Evolutionary conservation across 2,797 vertebrate genomes (phyloP).

Genomic region (Myotis findleyi): DNA sequence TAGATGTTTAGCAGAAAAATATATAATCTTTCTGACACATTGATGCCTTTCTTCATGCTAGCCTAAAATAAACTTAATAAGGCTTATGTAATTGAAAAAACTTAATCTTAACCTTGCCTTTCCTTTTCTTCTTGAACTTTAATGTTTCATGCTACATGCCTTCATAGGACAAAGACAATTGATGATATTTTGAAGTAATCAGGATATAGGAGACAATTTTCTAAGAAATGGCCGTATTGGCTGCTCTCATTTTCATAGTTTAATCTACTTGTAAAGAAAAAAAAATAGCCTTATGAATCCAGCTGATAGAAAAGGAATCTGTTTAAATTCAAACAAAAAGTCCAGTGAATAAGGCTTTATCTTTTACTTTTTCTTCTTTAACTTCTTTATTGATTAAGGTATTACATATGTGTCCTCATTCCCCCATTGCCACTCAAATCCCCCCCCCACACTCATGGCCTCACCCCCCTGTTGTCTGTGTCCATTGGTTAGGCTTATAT

Average conservation of each 20-base stretch:
- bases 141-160: background rate
- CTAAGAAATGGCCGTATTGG: background rate
- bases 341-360: background rate
- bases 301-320: background rate
- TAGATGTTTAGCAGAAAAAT: slow-evolving; percentile 10
- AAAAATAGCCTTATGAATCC: background rate
- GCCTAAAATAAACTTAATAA: slow-evolving; percentile 55
- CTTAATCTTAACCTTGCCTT: slow-evolving; percentile 25
- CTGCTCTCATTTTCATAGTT: slow-evolving; percentile 1
- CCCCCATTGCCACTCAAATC: no score
- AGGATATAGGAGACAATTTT: background rate
- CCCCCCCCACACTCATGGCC: no score
- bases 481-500: no score
- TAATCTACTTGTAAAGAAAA: slow-evolving; percentile 42
- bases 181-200: slow-evolving; percentile 46
- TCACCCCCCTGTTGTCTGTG: no score
- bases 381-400: no score
- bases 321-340: background rate
- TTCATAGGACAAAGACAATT: background rate
- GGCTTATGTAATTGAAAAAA: slow-evolving; percentile 31
- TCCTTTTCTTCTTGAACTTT: slow-evolving; percentile 2
- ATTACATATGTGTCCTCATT: no score
- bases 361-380: no score
- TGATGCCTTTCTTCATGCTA: background rate
- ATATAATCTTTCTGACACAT: slow-evolving; percentile 39